Evolutionary conservation across 2,113 vertebrate genomes (phyloP), one percentile per base, ranked within the genome.

Genomic region (Hydrochoerus hydrochaeris): DNA sequence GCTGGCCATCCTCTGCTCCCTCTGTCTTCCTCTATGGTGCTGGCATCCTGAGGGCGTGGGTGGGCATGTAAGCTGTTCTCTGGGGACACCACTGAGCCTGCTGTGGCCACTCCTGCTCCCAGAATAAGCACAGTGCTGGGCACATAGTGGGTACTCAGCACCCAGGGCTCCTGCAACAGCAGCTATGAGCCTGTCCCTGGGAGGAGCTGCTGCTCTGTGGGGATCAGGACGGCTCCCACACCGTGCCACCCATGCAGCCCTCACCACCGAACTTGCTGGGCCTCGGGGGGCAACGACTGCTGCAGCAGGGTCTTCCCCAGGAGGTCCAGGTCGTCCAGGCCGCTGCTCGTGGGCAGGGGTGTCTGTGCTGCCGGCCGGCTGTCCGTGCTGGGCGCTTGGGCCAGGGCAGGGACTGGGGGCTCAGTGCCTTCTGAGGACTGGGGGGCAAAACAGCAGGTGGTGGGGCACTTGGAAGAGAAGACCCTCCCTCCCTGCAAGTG

Each of bases 251-350:
- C 26, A 12, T 8, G 38, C 14, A 46, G 77, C 41, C 54, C 98
- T 98, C 97, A 99, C 99, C 99, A 99, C 98, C 99, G 99, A 97
- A 99, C 98, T 98, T 99, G 99, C 65, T 99, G 99, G 94, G 98
- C 99, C 87, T 99, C 99, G 24, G 99, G 99, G 94, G 99, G 99
- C 95, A 99, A 98, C 0, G 99, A 99, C 98, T 99, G 99, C 95
- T 99, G 99, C 87, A 99, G 97, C 89, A 99, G 98, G 0, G 99
- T 99, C 98, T 99, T 99, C 81, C 99, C 99, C 96, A 99, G 98
- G 88, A 99, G 95, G 88, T 99, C 99, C 93, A 99, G 98, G 97
- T 99, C 99, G 46, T 99, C 99, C 98, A 99, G 98, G 95, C 99
- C 99, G 88, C 99, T 99, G 86, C 98, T 98, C 1, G 88, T 63